A percentile compares a stretch with the other conserved stretches of the same genome.
Evolutionary conservation across 2,113 vertebrate species (phyloP).

Genomic region (Brachyistius frenatus): DNA sequence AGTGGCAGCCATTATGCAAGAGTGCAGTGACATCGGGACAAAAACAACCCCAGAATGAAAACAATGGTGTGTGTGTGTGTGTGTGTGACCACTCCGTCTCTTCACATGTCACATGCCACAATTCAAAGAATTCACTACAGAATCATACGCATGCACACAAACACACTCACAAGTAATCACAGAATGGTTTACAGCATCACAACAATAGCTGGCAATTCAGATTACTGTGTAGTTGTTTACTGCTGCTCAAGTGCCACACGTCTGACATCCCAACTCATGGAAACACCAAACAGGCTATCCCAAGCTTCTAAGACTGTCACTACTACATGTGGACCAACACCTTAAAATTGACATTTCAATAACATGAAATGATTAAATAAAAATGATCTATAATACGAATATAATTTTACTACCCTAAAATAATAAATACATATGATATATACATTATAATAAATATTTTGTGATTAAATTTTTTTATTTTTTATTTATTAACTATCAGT

Average conservation of each 20-base stretch:
- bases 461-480: too few species aligned
- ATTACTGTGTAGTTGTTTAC: constrained; percentile 51
- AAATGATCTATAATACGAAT: too few species aligned
- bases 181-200: constrained; percentile 9
- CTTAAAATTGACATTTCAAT: background rate
- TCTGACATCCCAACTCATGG: constrained; percentile 3
- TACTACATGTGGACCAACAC: background rate
- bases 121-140: constrained; percentile 57
- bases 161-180: constrained; percentile 18
- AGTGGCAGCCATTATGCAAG: constrained; percentile 56
- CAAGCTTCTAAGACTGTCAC: background rate
- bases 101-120: constrained; percentile 9
- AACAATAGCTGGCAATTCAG: constrained; percentile 24
- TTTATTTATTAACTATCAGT: too few species aligned
- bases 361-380: background rate
- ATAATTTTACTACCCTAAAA: too few species aligned
- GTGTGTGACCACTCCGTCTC: constrained; percentile 35
- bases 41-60: constrained; percentile 72
- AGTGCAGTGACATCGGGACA: constrained; percentile 66
- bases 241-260: background rate
- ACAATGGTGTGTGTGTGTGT: constrained; percentile 50
- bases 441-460: too few species aligned
- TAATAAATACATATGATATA: too few species aligned
- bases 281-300: constrained; percentile 8
- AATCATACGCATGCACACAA: constrained; percentile 10